Percentiles rank a stretch among this genome's conserved stretches.
Conservation (phyloP, 2,888 invertebrate genomes). For the Sarcophaga carnaria region DNA sequence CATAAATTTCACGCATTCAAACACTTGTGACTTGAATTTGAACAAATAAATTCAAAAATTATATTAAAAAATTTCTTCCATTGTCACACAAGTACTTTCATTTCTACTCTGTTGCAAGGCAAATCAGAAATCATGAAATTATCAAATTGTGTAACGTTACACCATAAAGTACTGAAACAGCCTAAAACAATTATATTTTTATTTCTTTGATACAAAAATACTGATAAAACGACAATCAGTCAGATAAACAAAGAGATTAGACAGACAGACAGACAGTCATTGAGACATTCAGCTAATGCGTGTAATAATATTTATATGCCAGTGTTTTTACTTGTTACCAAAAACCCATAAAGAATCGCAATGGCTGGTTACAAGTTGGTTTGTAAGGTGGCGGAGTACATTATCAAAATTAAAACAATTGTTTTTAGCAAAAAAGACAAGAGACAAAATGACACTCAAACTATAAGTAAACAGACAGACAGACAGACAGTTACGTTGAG, state of each 20-base stretch:
- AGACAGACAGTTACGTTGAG: conserved; percentile 1
- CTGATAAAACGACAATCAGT: conserved; percentile 38
- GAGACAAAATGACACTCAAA: not conserved
- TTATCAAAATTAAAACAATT: conserved; percentile 49
- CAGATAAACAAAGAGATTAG: not conserved
- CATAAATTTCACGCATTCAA: not conserved
- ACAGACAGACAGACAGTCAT: not conserved
- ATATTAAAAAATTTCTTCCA: not conserved
- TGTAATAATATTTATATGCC: not conserved
- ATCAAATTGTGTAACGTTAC: conserved; percentile 48
- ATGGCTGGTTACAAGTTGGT: not conserved
- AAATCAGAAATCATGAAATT: conserved; percentile 22
- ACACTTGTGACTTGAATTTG: not conserved
- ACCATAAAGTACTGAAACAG: not conserved
- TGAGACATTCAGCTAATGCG: not conserved
- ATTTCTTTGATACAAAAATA: not conserved
- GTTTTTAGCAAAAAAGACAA: not conserved
- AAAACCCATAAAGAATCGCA: conserved; percentile 24
- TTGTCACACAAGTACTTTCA: not conserved
- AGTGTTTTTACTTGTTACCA: conserved; percentile 5
- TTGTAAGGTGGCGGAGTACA: not conserved
- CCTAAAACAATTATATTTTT: not conserved
- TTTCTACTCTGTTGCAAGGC: not conserved
- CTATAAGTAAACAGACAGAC: too few species aligned
- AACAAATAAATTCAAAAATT: not conserved